Evolutionary conservation across 2,888 invertebrate genomes (phyloP).

Genomic region (Aphodius granarius): DNA sequence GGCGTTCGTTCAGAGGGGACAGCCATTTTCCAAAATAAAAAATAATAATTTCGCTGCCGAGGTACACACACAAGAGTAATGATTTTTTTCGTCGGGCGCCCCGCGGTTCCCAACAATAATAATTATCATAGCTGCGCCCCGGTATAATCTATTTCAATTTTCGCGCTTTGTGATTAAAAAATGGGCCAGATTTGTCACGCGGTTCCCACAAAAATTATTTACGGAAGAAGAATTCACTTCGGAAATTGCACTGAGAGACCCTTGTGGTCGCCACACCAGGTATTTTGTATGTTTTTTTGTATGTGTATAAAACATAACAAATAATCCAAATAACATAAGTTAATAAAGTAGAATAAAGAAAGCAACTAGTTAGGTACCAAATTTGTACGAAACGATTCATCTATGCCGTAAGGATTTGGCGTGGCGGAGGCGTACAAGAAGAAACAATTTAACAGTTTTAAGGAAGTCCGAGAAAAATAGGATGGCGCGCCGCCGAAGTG

Average conservation of each 20-base stretch:
- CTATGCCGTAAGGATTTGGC: background rate
- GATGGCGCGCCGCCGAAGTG: constrained; percentile 1
- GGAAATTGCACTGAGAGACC: background rate
- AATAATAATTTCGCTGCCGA: background rate
- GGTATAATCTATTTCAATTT: constrained; percentile 51
- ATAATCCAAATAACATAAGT: too few relatives aligned
- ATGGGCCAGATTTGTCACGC: background rate
- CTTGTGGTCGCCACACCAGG: too few relatives aligned
- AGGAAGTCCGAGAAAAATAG: background rate
- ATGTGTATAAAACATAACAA: too few relatives aligned
- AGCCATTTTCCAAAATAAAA: constrained; percentile 52
- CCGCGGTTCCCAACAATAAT: constrained; percentile 34
- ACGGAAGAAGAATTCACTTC: background rate
- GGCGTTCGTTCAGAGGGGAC: constrained; percentile 28
- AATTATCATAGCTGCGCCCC: constrained; percentile 48
- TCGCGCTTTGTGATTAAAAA: constrained; percentile 40
- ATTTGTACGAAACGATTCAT: background rate
- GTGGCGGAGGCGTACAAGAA: background rate
- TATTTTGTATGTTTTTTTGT: too few relatives aligned
- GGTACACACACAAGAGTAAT: background rate
- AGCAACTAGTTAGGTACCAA: too few relatives aligned
- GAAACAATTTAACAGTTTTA: constrained; percentile 3
- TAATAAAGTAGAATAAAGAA: too few relatives aligned
- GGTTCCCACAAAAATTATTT: background rate
- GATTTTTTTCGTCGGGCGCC: constrained; percentile 30